phyloP scores from a whole-genome alignment of 2,888 invertebrate genomes.

The Emmelina monodactyla region DNA sequence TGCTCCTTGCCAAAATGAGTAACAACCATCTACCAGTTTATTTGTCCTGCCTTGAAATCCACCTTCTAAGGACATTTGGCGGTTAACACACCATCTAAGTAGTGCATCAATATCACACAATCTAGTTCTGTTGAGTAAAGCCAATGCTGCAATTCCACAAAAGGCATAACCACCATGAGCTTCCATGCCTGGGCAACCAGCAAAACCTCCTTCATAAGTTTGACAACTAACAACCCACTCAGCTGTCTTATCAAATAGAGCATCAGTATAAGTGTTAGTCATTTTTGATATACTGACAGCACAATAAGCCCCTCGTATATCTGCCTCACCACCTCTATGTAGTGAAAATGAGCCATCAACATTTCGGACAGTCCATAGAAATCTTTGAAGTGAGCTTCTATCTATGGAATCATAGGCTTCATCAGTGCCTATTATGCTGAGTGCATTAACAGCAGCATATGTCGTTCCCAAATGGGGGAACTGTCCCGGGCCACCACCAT shows the following conservation, averaged over 20 bases:
- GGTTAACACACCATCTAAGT: conserved; percentile 85
- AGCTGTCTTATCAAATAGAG: conserved; percentile 84
- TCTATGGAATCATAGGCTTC: conserved; percentile 90
- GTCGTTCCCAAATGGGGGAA: conserved; percentile 94
- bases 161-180: conserved; percentile 99
- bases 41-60: conserved; percentile 98
- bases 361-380: conserved; percentile 79
- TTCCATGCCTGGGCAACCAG: conserved; percentile 87
- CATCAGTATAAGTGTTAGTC: conserved; percentile 77
- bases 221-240: conserved; percentile 96
- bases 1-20: conserved; percentile 99
- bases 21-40: conserved; percentile 98
- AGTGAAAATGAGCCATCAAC: conserved; percentile 91
- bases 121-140: conserved; percentile 78
- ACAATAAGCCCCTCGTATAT: conserved; percentile 97
- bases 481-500: conserved; percentile 95
- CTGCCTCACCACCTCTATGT: conserved; percentile 92
- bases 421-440: conserved; percentile 88
- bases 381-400: conserved; percentile 76
- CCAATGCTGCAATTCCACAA: conserved; percentile 92
- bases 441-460: conserved; percentile 94
- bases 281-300: conserved; percentile 90
- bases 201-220: conserved; percentile 99
- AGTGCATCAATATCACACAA: conserved; percentile 79
- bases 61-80: conserved; percentile 94